These are phyloP conservation scores for Anisognathus igniventris DNA, from an alignment of 2,797 vertebrate species.

Conservation along the genomic window DNA sequence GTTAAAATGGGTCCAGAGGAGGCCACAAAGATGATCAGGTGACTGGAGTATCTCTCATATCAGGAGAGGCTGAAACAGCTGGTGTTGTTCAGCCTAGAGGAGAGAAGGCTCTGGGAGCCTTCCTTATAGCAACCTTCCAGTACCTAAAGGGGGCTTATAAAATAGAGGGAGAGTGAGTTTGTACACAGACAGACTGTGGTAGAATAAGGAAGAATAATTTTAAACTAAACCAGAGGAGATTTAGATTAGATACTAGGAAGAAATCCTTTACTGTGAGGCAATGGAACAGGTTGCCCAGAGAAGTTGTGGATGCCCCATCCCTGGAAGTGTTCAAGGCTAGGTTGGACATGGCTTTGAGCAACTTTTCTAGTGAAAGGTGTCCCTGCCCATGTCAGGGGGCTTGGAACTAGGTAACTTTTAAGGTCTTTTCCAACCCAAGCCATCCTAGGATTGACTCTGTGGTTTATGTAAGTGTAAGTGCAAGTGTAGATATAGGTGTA, in stretches of 20 bases:
- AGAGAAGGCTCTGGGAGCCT: not conserved
- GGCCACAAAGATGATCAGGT: not conserved
- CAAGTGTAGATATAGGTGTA: not conserved
- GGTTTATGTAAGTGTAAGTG: not conserved
- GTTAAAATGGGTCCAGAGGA: not conserved
- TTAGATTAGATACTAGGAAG: not conserved
- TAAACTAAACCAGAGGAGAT: not conserved
- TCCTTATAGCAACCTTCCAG: not conserved
- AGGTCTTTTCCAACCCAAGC: not conserved
- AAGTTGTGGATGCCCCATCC: not conserved
- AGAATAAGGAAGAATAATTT: not conserved
- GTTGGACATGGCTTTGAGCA: not conserved
- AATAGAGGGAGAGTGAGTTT: not conserved
- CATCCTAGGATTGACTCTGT: not conserved
- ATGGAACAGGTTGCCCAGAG: not conserved
- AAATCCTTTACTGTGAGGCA: not conserved
- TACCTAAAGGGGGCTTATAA: not conserved
- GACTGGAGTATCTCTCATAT: not conserved
- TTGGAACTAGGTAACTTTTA: not conserved
- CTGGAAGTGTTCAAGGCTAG: not conserved
- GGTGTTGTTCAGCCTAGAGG: not conserved
- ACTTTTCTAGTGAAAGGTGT: not conserved
- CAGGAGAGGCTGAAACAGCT: not conserved
- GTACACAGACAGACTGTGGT: not conserved
- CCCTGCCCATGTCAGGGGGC: not conserved